phyloP scores from a whole-genome alignment of 2,113 vertebrate genomes.

The Cochlearius cochlearius region DNA sequence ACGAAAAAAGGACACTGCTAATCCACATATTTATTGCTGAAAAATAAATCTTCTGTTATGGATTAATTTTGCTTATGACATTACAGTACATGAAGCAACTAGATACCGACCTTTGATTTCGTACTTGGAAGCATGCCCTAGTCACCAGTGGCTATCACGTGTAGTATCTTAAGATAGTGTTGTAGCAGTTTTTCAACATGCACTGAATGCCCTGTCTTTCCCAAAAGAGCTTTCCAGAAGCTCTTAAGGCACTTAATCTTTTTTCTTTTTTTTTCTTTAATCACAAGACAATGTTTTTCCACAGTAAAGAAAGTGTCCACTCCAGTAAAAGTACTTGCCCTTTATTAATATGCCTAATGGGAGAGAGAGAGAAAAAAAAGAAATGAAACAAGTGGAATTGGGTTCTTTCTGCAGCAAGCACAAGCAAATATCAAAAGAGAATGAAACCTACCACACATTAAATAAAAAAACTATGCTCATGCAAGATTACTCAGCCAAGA shows the following conservation, averaged over 20 bases:
- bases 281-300: background rate
- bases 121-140: background rate
- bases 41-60: background rate
- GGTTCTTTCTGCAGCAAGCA: background rate
- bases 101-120: background rate
- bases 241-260: background rate
- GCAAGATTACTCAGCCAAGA: background rate
- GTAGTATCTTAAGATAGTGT: background rate
- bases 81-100: background rate
- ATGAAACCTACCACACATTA: background rate
- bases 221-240: background rate
- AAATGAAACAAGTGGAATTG: background rate
- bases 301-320: background rate
- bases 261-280: background rate
- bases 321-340: background rate
- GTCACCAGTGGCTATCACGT: background rate
- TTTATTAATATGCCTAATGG: background rate
- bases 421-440: background rate
- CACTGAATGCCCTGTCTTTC: background rate
- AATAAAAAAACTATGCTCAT: background rate
- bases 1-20: background rate
- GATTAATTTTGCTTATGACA: background rate
- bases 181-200: background rate
- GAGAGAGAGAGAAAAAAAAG: background rate
- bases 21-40: background rate